A percentile compares a stretch with the other conserved stretches of the same genome.
Evolutionary conservation across 2,888 invertebrate genomes (phyloP).

Genomic region (Ernsta delagoae): DNA sequence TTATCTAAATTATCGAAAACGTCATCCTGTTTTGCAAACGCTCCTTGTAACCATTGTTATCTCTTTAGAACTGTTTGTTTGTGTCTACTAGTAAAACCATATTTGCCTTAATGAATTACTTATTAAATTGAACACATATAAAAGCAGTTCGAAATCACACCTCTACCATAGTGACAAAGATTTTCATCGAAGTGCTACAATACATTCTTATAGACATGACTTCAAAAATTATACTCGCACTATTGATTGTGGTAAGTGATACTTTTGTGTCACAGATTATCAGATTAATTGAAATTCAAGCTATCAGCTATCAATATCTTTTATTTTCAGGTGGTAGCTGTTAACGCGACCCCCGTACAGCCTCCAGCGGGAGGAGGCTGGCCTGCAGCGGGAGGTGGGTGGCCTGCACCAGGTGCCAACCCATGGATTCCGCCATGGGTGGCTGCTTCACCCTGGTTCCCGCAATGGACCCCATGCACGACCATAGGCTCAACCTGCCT

Average conservation of each 20-base stretch:
- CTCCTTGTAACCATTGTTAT: conserved; percentile 53
- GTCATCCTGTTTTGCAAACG: conserved; percentile 15
- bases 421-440: conserved; percentile 77
- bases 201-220: conserved; percentile 57
- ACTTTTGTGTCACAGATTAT: too few relatives aligned
- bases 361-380: too few relatives aligned
- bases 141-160: conserved; percentile 48
- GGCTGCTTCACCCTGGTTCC: conserved; percentile 67
- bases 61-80: conserved; percentile 55
- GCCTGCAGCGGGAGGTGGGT: too few relatives aligned
- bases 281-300: too few relatives aligned
- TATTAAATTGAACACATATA: conserved; percentile 65
- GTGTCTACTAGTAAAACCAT: conserved; percentile 70
- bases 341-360: too few relatives aligned
- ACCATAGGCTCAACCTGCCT: conserved; percentile 61
- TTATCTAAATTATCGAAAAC: conserved; percentile 19
- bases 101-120: conserved; percentile 54
- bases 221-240: conserved; percentile 61
- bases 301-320: too few relatives aligned
- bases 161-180: conserved; percentile 7
- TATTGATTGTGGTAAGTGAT: conserved; percentile 69
- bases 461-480: conserved; percentile 70
- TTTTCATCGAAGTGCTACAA: conserved; percentile 3
- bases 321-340: too few relatives aligned
- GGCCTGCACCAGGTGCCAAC: too few relatives aligned